Evolutionary conservation across 1,140 invertebrate genomes (phyloP), one percentile per base, ranked within the genome.

Genomic region (Andricus grossulariae): DNA sequence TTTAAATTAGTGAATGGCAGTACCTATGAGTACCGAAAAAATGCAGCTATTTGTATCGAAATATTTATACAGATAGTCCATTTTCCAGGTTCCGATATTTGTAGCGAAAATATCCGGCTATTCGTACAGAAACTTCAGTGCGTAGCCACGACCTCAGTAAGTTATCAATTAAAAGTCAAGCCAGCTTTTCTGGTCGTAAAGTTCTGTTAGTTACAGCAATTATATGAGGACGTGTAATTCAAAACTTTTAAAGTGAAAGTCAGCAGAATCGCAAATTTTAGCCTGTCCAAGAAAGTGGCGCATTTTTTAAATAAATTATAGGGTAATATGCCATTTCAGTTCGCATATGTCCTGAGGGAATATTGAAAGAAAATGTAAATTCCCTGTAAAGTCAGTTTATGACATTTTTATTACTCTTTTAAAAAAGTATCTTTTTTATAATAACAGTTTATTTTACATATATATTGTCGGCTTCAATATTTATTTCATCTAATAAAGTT

Each of bases 191-290:
- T n/a, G 18, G 5, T 18, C n/a, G 11, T 54, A 8, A 10, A 18
- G n/a, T 10, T 18, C 52, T n/a, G 7, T 54, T 7, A 18, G 52
- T 54, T 54, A 18, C n/a, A 8, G 16, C n/a, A 32, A 32, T 25
- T 32, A 15, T 60, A 4, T 16, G 32, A 60, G 11, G 21, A 32
- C 21, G 15, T 32, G 0, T 25, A 32, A 60, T 60, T 60, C 2
- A 60, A 32, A 32, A 15, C 7, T 60, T 60, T 60, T 16, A 15
- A 60, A 60, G 57, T 60, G 21, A 60, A 60, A 60, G 57, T 60
- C 57, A 12, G 7, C 13, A 60, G 25, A 15, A 7, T 32, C 21
- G 25, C 16, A 60, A 39, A 60, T 60, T 60, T 60, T 60, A 60
- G 12, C 15, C 12, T 60, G 25, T 19, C 13, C 25, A 60, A 25